Percentiles rank a stretch among this genome's conserved stretches.
Evolutionary conservation across 1,140 invertebrate species (phyloP).

Genomic region (Drosophila rufa): DNA sequence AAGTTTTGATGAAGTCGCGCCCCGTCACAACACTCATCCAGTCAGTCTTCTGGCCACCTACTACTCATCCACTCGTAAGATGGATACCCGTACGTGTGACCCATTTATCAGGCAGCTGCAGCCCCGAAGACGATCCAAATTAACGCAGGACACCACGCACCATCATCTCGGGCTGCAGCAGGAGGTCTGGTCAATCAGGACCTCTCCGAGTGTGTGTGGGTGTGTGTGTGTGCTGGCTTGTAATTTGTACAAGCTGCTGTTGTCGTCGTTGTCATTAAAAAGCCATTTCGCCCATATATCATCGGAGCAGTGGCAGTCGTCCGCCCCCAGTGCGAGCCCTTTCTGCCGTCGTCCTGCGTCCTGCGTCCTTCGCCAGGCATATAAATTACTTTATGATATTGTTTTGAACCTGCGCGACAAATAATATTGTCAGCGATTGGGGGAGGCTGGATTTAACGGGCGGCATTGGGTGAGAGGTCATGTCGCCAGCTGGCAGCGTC

Average conservation of each 20-base stretch:
- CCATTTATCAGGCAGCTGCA: conserved; percentile 72
- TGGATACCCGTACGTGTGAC: conserved; percentile 66
- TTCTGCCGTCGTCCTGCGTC: conserved; percentile 11
- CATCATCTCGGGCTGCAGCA: conserved; percentile 12
- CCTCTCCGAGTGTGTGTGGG: conserved; percentile 20
- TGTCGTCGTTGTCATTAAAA: conserved; percentile 84
- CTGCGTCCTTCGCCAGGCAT: conserved; percentile 52
- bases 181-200: conserved; percentile 66
- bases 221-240: conserved; percentile 55
- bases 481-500: conserved; percentile 76
- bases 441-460: conserved; percentile 13
- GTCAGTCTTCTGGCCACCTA: conserved; percentile 36
- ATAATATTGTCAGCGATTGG: conserved; percentile 74
- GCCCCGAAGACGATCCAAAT: conserved; percentile 77
- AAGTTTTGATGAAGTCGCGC: conserved; percentile 69
- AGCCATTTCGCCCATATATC: conserved; percentile 82
- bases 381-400: conserved; percentile 84
- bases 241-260: conserved; percentile 83
- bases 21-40: conserved; percentile 69
- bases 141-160: conserved; percentile 42
- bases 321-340: conserved; percentile 32
- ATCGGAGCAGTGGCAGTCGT: conserved; percentile 49
- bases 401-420: conserved; percentile 82
- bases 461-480: conserved; percentile 48
- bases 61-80: conserved; percentile 11